Conservation (phyloP, 1,140 invertebrate species). For the Prorops nasuta region DNA sequence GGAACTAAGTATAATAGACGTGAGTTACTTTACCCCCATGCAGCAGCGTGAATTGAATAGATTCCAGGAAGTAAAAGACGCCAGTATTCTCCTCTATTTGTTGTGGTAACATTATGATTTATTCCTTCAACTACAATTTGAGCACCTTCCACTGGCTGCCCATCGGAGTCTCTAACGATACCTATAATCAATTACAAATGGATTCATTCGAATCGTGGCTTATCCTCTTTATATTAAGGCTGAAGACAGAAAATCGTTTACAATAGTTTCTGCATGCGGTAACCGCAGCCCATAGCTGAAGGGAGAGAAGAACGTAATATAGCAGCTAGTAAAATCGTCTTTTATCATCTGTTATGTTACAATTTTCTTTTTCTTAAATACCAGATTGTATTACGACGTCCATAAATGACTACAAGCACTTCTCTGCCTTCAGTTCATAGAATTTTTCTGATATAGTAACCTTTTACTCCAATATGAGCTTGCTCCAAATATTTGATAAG, state of each 20-base stretch:
- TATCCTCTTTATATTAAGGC: no score
- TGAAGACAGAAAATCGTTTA: no score
- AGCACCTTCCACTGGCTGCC: constrained; percentile 65
- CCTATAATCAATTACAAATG: constrained; percentile 49
- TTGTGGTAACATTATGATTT: constrained; percentile 72
- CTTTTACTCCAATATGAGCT: constrained; percentile 82
- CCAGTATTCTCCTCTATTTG: constrained; percentile 84
- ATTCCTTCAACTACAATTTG: constrained; percentile 69
- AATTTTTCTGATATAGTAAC: constrained; percentile 38
- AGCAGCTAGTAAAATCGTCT: neutral
- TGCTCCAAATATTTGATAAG: constrained; percentile 84
- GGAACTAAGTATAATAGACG: neutral
- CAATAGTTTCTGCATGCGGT: no score
- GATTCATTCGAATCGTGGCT: neutral
- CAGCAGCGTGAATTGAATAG: constrained; percentile 71
- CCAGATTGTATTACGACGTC: no score
- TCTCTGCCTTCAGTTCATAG: no score
- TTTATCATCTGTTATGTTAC: neutral
- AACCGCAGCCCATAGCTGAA: no score
- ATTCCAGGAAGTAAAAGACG: constrained; percentile 76
- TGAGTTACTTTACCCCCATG: constrained; percentile 74
- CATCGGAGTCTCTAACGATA: constrained; percentile 58
- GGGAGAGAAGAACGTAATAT: no score
- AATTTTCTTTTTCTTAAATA: constrained; percentile 3
- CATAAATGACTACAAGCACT: no score